A percentile compares a stretch with the other conserved stretches of the same genome.
Evolutionary conservation across 1,140 invertebrate genomes (phyloP).

Genomic region (Latrodectus geometricus): DNA sequence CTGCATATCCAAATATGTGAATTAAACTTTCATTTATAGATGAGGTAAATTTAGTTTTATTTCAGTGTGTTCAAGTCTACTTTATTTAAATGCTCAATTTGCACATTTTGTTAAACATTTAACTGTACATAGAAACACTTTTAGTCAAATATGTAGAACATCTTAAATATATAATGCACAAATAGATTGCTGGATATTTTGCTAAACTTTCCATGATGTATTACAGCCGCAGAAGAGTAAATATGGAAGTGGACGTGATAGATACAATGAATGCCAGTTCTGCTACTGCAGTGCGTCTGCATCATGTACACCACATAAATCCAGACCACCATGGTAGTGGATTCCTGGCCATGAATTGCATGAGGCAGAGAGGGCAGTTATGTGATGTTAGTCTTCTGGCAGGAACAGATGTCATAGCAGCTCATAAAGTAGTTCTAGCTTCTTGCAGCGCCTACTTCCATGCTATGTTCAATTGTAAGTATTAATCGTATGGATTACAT

Average conservation of each 20-base stretch:
- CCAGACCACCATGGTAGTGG: conserved; percentile 72
- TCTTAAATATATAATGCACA: neutral
- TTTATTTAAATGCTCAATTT: neutral
- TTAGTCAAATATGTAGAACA: neutral
- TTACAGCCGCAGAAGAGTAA: conserved; percentile 1
- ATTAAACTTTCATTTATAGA: neutral
- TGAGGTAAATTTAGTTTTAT: neutral
- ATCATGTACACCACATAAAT: conserved; percentile 70
- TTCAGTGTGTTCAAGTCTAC: neutral
- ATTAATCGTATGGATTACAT: neutral
- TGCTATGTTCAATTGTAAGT: conserved; percentile 68
- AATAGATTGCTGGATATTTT: neutral
- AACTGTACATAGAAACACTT: neutral
- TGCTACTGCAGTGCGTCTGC: conserved; percentile 27
- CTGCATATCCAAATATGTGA: too few relatives aligned
- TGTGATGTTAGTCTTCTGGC: conserved; percentile 80
- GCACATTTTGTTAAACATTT: neutral
- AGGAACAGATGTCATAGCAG: conserved; percentile 69
- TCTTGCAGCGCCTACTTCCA: conserved; percentile 70
- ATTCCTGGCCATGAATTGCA: conserved; percentile 73
- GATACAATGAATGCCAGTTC: conserved; percentile 34
- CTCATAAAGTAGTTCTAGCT: conserved; percentile 75
- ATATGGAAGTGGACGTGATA: conserved; percentile 54
- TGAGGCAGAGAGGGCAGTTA: conserved; percentile 74
- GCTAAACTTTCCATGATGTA: neutral